Conservation (phyloP, 2,113 vertebrate genomes). For the Perognathus longimembris region DNA sequence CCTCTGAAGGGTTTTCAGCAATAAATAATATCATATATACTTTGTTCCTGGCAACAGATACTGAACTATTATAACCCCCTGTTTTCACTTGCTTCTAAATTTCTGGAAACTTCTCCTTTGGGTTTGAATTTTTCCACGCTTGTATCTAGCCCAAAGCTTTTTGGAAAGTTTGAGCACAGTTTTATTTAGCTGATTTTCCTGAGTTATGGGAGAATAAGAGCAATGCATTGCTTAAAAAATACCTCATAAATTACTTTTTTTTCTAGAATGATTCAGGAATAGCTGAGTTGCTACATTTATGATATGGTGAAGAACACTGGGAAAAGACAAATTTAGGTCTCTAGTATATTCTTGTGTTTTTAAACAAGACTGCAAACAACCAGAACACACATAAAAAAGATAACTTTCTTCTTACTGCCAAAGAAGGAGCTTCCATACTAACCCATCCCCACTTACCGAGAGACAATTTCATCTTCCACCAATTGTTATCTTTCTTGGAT, state of each 20-base stretch:
- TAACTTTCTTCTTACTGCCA: not conserved
- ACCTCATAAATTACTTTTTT: conserved; percentile 59
- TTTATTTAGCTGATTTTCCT: conserved; percentile 74
- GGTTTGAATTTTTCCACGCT: conserved; percentile 80
- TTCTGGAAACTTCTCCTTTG: conserved; percentile 82
- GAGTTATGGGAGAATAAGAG: conserved; percentile 62
- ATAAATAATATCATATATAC: conserved; percentile 83
- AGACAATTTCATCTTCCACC: not conserved
- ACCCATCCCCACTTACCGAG: not conserved
- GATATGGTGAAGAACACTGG: not conserved
- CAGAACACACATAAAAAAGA: conserved; percentile 13
- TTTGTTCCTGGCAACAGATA: conserved; percentile 80
- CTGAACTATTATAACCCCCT: conserved; percentile 81
- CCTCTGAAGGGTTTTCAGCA: conserved; percentile 71
- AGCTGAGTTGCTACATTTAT: not conserved
- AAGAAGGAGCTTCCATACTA: not conserved
- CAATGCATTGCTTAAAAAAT: conserved; percentile 43
- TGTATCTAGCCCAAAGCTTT: conserved; percentile 73
- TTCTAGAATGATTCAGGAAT: not conserved
- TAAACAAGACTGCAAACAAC: conserved; percentile 30
- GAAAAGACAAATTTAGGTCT: conserved; percentile 22
- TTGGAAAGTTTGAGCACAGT: conserved; percentile 78
- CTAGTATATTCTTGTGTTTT: conserved; percentile 15
- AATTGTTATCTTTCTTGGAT: not conserved
- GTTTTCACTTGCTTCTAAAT: conserved; percentile 82